Evolutionary conservation across 2,797 vertebrate species (phyloP).

Genomic region (Sphenopsis melanotis): DNA sequence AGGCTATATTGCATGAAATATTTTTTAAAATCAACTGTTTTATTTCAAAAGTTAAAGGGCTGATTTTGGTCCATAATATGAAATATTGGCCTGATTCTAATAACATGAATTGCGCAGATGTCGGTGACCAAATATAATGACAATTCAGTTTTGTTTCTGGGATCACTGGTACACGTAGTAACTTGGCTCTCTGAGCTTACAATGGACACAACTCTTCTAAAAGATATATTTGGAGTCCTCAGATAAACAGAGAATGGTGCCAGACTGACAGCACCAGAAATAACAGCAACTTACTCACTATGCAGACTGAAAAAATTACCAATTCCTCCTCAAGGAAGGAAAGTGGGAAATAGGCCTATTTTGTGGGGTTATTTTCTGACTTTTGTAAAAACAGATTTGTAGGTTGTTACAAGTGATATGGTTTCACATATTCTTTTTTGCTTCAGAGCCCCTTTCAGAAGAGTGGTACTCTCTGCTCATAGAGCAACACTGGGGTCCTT

Average conservation of each 20-base stretch:
- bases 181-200: neutral
- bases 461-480: neutral
- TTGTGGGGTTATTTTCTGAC: neutral
- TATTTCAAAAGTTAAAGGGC: neutral
- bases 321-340: neutral
- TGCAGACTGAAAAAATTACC: neutral
- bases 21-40: neutral
- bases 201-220: neutral
- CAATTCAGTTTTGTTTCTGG: slow-evolving; percentile 22
- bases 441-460: neutral
- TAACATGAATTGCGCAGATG: neutral
- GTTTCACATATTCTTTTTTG: neutral
- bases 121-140: neutral
- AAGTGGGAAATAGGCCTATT: neutral
- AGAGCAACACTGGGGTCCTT: neutral
- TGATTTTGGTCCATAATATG: neutral
- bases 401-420: neutral
- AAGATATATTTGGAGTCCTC: neutral
- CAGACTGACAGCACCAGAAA: neutral
- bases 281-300: neutral
- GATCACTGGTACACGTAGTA: neutral
- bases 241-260: neutral
- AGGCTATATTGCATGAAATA: neutral
- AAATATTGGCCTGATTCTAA: neutral
- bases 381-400: neutral